Percentiles rank a stretch among this genome's conserved stretches.
phyloP scores from a whole-genome alignment of 1,140 invertebrate species.

The Trachelipus rathkii region DNA sequence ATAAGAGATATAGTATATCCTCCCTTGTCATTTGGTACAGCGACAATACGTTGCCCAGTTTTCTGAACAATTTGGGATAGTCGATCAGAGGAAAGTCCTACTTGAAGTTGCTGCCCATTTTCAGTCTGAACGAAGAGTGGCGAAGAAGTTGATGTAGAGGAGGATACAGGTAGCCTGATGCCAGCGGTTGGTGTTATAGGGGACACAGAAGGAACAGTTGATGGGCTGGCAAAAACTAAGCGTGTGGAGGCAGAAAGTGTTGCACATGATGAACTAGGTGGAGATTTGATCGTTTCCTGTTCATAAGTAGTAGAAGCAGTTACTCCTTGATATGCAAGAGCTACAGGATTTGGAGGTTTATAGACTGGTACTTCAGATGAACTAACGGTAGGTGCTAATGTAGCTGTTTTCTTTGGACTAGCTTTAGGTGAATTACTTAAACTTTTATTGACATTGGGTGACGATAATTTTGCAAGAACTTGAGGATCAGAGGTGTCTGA shows the following conservation, averaged over 20 bases:
- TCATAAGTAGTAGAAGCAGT: conserved; percentile 28
- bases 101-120: conserved; percentile 16
- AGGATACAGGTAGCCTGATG: conserved; percentile 18
- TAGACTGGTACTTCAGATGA: conserved; percentile 1
- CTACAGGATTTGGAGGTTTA: conserved; percentile 35
- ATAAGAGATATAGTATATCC: conserved; percentile 42
- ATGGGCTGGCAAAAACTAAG: conserved; percentile 38
- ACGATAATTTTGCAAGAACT: conserved; percentile 3
- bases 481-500: conserved; percentile 24
- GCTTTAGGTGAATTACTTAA: conserved; percentile 33
- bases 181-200: conserved; percentile 26
- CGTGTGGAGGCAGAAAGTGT: conserved; percentile 33
- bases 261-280: conserved; percentile 10
- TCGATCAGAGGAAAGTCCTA: conserved; percentile 31
- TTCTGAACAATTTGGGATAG: conserved; percentile 39
- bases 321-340: conserved; percentile 37
- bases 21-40: conserved; percentile 41
- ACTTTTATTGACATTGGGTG: conserved; percentile 20
- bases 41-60: conserved; percentile 41
- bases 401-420: conserved; percentile 24
- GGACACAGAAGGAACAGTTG: conserved; percentile 39
- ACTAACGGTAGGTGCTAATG: conserved; percentile 26
- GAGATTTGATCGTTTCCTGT: neutral
- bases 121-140: conserved; percentile 24
- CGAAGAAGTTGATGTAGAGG: conserved; percentile 16